Base-by-base conservation (phyloP, 2,797 vertebrate genomes). In the Crypturellus tataupa region DNA sequence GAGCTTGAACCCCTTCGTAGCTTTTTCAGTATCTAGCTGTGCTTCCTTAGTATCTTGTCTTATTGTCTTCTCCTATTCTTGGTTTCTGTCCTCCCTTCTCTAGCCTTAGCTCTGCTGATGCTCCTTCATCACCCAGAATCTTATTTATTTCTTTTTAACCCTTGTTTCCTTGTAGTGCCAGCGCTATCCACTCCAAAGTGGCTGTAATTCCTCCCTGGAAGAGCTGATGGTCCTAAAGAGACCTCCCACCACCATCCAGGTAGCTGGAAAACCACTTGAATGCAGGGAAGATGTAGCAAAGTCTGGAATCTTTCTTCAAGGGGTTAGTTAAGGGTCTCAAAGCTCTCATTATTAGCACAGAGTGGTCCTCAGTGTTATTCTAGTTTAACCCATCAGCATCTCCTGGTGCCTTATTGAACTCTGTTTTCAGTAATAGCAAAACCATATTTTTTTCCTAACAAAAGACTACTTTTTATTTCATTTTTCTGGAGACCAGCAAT, bases 181-280 rank as follows among this genome's bases (percentile, higher is more conserved):
- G 27, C 1, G 53, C 49, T 58, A 24, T 4, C 69, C 17, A 51
- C 39, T 67, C 39, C 53, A 5, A 15, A 25, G 47, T 6, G 21
- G 31, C n/a, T 51, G 55, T 0, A 0, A 20, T 37, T 60, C 33
- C 35, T 73, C 16, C 33, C 12, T 42, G 21, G 16, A 8, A 8
- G 59, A 21, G 31, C 31, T 55, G 59, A 8, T 65, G 69, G 10
- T 33, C 46, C 3, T 3, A 80, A 59, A 71, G 39, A 75, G 42
- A 23, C 2, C 1, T 16, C 5, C 44, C 18, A 24, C 12, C 35
- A 10, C 20, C 1, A 0, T 68, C 27, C 44, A 1, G 1, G 25
- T 67, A 39, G 8, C 31, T 58, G 58, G 42, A 77, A 53, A 15
- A 10, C 42, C 53, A 2, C 15, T 37, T 51, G 25, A 56, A 33